A percentile compares a stretch with the other conserved stretches of the same genome.
phyloP scores from a whole-genome alignment of 2,113 vertebrate species.

The Chloebia gouldiae region DNA sequence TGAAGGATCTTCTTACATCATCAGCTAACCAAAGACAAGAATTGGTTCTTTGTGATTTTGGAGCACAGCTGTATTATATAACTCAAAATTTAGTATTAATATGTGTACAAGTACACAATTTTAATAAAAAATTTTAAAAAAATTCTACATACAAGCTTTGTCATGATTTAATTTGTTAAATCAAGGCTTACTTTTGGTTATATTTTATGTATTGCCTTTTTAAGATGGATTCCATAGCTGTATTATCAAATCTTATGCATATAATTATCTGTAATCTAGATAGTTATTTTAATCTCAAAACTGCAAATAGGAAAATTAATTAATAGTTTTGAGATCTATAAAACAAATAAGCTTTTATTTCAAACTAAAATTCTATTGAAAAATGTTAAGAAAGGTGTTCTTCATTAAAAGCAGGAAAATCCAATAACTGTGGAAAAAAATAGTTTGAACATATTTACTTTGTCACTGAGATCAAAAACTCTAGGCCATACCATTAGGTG shows the following conservation, averaged over 20 bases:
- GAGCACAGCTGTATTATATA: neutral
- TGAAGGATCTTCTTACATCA: neutral
- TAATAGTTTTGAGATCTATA: neutral
- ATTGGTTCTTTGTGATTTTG: neutral
- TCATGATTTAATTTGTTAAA: neutral
- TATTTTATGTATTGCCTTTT: neutral
- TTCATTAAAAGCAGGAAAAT: neutral
- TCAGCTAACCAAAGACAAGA: neutral
- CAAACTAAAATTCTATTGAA: neutral
- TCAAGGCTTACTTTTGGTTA: neutral
- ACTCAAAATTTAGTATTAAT: neutral
- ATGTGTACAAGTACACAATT: neutral
- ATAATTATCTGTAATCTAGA: neutral
- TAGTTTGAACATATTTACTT: neutral
- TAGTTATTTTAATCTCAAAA: neutral
- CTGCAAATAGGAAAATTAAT: neutral
- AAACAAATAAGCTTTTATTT: neutral
- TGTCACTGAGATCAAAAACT: neutral
- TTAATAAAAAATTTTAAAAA: neutral
- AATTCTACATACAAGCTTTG: neutral
- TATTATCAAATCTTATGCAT: neutral
- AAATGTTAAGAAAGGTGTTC: neutral
- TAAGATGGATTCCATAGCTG: neutral
- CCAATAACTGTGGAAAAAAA: neutral
- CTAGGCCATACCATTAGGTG: neutral